Evolutionary conservation across 2,888 invertebrate species (phyloP).

Genomic region (Agrenia bidenticulata): DNA sequence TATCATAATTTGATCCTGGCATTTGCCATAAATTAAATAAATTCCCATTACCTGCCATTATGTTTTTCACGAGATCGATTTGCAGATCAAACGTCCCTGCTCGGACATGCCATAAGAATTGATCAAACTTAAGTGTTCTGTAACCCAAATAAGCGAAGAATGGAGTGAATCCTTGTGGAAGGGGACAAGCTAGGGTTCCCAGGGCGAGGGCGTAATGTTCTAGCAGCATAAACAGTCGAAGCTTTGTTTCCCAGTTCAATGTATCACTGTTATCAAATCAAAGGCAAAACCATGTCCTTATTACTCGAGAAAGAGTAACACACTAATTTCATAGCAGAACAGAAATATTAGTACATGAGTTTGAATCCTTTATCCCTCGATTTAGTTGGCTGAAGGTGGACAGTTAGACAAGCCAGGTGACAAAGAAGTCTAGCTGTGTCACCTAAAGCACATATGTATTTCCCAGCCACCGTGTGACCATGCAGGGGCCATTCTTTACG

Average conservation of each 20-base stretch:
- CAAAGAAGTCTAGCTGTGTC: slow-evolving; percentile 77
- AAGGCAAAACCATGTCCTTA: slow-evolving; percentile 4
- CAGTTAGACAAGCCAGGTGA: slow-evolving; percentile 70
- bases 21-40: neutral
- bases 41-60: slow-evolving; percentile 73
- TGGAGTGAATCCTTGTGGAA: slow-evolving; percentile 83
- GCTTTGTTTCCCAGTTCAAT: slow-evolving; percentile 68
- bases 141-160: slow-evolving; percentile 86
- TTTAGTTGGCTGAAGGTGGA: slow-evolving; percentile 67
- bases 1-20: neutral
- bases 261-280: slow-evolving; percentile 65
- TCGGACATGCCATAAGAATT: slow-evolving; percentile 81
- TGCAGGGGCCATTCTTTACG: slow-evolving; percentile 62
- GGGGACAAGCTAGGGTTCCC: slow-evolving; percentile 75
- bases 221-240: slow-evolving; percentile 72
- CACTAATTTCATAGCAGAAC: too few relatives aligned
- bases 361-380: slow-evolving; percentile 75
- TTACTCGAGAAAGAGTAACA: slow-evolving; percentile 7
- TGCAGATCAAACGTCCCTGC: slow-evolving; percentile 82
- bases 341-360: slow-evolving; percentile 65
- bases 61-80: slow-evolving; percentile 81
- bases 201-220: slow-evolving; percentile 77
- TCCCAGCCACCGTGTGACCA: slow-evolving; percentile 77
- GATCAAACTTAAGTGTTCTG: slow-evolving; percentile 71
- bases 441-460: slow-evolving; percentile 77